A percentile compares a stretch with the other conserved stretches of the same genome.
Conservation (phyloP, 2,113 vertebrate species). For the Cebidichthys violaceus region DNA sequence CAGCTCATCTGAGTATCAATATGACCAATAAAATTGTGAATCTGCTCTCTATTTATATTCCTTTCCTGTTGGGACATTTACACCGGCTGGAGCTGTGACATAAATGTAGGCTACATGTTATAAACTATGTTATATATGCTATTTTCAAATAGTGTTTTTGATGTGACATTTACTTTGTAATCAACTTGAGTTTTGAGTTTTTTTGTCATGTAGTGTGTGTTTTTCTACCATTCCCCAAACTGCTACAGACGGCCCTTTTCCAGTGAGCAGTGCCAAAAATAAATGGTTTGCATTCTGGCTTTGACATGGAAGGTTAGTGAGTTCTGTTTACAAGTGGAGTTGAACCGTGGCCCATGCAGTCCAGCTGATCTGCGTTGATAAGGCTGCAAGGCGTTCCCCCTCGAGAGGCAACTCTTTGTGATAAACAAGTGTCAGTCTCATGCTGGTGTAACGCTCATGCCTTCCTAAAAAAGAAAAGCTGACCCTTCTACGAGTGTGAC, state of each 20-base stretch:
- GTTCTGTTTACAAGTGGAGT: conserved; percentile 61
- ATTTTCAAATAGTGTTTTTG: not conserved
- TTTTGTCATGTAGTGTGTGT: not conserved
- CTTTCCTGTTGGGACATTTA: not conserved
- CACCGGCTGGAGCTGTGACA: not conserved
- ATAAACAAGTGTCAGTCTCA: conserved; percentile 41
- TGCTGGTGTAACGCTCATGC: not conserved
- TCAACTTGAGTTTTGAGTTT: not conserved
- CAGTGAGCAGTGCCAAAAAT: conserved; percentile 56
- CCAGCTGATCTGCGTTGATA: conserved; percentile 60
- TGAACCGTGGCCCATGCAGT: conserved; percentile 29
- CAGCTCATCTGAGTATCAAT: conserved; percentile 7
- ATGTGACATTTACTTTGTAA: not conserved
- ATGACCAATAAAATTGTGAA: conserved; percentile 8
- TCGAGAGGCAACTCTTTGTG: not conserved
- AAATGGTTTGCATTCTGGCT: conserved; percentile 13
- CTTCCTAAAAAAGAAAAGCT: conserved; percentile 10
- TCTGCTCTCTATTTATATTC: not conserved
- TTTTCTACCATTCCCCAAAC: not conserved
- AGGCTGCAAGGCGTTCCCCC: conserved; percentile 51
- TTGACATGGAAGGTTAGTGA: conserved; percentile 14
- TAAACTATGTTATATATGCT: no score
- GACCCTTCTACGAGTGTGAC: not conserved
- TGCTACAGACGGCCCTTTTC: conserved; percentile 33
- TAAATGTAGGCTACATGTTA: not conserved